Evolutionary conservation across 2,797 vertebrate species (phyloP), one percentile per base, ranked within the genome.

Genomic region (Poeciliopsis presidionis): DNA sequence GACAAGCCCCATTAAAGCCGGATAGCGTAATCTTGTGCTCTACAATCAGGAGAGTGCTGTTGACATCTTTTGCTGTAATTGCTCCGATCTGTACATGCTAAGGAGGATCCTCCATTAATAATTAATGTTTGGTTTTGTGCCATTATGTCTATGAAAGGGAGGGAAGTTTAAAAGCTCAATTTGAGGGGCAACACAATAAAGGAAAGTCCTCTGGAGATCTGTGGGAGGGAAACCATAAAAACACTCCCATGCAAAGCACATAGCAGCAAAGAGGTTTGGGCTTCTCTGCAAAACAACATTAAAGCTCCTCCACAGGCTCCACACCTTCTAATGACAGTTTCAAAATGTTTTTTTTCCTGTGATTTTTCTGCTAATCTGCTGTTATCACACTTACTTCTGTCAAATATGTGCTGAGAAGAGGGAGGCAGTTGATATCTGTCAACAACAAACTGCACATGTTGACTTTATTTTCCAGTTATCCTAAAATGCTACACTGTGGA

Each of bases 371-470:
- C 41, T n/a, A 73, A 70, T 79, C 81, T 84, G 55, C 45, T 51
- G 41, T 69, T 30, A 74, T 79, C 49, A 76, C 59, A 49, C 22
- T 57, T 77, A 47, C 65, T 43, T 18, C 30, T 51, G 4, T 70
- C 36, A 43, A 76, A 14, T 55, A 43, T 83, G 90, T 83, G 94
- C 78, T 3, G 91, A 94, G 79, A 90, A 95, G 81, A 94, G 83
- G 89, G 87, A 81, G 30, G 28, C 28, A 0, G 22, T 65, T 46
- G 63, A 67, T 46, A 65, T 59, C 59, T 57, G 61, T 74, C 49
- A 46, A 20, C 25, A 45, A 43, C 33, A 55, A 72, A 43, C 9
- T 70, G 22, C 53, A n/a, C 65, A 51, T 1, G 46, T 53, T 45
- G 28, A 55, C 49, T 47, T 65, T 65, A 73, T 75, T 74, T 76